Conservation (phyloP, 2,797 vertebrate species). For the Buphagus erythrorhynchus region DNA sequence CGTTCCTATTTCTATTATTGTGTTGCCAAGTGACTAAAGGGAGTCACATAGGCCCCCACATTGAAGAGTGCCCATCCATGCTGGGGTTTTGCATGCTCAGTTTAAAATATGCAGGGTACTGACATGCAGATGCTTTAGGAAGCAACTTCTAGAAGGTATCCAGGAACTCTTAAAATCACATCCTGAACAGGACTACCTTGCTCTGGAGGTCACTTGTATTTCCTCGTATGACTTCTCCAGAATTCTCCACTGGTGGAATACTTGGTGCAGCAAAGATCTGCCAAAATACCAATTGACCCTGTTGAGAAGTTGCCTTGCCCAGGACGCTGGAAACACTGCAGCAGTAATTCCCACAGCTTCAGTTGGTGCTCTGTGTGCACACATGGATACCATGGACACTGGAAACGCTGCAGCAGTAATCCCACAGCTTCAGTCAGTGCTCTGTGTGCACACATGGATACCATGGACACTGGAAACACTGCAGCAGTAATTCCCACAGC, state of each 20-base stretch:
- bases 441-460: too few species aligned
- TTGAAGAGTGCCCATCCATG: neutral
- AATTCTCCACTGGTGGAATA: neutral
- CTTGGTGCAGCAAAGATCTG: neutral
- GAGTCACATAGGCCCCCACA: neutral
- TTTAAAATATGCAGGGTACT: neutral
- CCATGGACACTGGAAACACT: too few species aligned
- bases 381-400: neutral
- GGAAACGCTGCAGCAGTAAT: too few species aligned
- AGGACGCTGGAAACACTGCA: neutral
- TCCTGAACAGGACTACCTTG: neutral
- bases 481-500: too few species aligned
- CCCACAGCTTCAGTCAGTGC: too few species aligned
- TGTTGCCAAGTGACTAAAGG: conserved; percentile 36
- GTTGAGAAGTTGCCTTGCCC: neutral
- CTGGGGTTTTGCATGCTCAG: neutral
- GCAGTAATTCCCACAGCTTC: neutral
- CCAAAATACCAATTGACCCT: neutral
- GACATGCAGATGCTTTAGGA: neutral
- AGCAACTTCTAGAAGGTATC: neutral
- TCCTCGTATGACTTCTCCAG: neutral
- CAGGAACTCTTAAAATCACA: neutral
- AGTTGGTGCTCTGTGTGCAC: neutral
- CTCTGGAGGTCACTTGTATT: neutral
- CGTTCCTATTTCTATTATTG: neutral